A percentile compares a stretch with the other conserved stretches of the same genome.
Conservation (phyloP, 2,797 vertebrate genomes). For the Coluber constrictor region DNA sequence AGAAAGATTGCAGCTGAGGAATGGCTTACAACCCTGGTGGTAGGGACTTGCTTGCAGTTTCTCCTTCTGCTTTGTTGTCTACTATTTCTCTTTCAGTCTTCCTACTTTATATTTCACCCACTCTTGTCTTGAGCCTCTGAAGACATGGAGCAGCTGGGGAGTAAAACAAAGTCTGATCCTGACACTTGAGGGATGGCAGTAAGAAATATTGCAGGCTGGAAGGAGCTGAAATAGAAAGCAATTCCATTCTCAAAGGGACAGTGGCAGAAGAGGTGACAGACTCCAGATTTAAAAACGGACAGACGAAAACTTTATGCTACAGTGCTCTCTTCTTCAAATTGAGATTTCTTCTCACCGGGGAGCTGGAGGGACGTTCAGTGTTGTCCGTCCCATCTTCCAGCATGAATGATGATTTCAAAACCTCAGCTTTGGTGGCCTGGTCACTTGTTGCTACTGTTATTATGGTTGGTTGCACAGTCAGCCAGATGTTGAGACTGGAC, state of each 20-base stretch:
- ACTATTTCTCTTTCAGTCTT: not conserved
- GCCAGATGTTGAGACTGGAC: not conserved
- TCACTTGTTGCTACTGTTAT: not conserved
- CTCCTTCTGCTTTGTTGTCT: accelerated
- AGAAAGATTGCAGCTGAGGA: not conserved
- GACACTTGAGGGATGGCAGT: not conserved
- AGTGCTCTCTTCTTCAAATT: not conserved
- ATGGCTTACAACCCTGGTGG: not conserved
- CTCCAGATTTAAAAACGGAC: not conserved
- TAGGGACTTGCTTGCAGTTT: accelerated
- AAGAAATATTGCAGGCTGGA: not conserved
- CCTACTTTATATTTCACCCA: accelerated
- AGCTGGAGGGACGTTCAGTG: too few relatives aligned
- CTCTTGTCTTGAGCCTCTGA: not conserved
- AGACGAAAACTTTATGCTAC: too few relatives aligned
- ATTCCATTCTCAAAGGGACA: not conserved
- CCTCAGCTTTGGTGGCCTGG: not conserved
- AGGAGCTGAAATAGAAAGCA: not conserved
- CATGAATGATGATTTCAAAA: not conserved
- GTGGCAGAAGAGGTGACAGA: not conserved
- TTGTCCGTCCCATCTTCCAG: not conserved
- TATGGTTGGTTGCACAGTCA: not conserved
- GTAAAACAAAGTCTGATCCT: not conserved
- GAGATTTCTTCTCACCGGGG: not conserved
- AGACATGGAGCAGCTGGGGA: not conserved